Evolutionary conservation across 2,888 invertebrate genomes (phyloP).

Genomic region (Drosophila anomalata): DNA sequence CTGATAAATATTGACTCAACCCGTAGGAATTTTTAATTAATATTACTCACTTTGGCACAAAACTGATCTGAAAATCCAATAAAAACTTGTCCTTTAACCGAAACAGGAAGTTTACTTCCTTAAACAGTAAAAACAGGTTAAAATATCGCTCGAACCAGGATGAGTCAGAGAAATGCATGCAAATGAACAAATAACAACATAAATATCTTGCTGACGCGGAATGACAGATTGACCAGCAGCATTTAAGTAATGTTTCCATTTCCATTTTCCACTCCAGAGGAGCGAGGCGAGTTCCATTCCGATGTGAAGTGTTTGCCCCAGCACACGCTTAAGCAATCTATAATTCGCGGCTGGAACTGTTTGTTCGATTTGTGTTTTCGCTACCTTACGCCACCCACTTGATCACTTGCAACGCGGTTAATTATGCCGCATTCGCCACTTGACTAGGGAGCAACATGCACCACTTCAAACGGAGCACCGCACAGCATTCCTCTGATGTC

Average conservation of each 20-base stretch:
- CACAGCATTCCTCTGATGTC: slow-evolving; percentile 71
- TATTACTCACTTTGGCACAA: background rate
- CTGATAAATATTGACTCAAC: background rate
- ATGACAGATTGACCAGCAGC: slow-evolving; percentile 28
- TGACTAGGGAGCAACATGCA: slow-evolving; percentile 54
- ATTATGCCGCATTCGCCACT: slow-evolving; percentile 60
- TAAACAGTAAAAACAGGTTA: slow-evolving; percentile 1
- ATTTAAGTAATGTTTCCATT: slow-evolving; percentile 27
- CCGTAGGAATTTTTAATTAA: background rate
- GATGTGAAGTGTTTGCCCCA: slow-evolving; percentile 13
- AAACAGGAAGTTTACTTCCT: slow-evolving; percentile 8
- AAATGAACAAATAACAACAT: slow-evolving; percentile 17
- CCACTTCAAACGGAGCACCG: slow-evolving; percentile 40
- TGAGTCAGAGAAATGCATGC: slow-evolving; percentile 38
- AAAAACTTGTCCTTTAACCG: slow-evolving; percentile 7
- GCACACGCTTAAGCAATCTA: slow-evolving; percentile 16
- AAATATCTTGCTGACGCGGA: slow-evolving; percentile 25
- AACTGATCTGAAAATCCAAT: slow-evolving; percentile 1
- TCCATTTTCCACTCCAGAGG: slow-evolving; percentile 35
- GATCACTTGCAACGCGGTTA: slow-evolving; percentile 55
- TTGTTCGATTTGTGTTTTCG: slow-evolving; percentile 38
- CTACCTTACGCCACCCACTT: slow-evolving; percentile 50
- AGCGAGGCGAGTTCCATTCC: slow-evolving; percentile 16
- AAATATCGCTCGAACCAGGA: background rate
- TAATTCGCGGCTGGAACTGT: slow-evolving; percentile 14